Evolutionary conservation across 2,888 invertebrate genomes (phyloP), one percentile per base, ranked within the genome.

Genomic region (Oegoconia quadripuncta): DNA sequence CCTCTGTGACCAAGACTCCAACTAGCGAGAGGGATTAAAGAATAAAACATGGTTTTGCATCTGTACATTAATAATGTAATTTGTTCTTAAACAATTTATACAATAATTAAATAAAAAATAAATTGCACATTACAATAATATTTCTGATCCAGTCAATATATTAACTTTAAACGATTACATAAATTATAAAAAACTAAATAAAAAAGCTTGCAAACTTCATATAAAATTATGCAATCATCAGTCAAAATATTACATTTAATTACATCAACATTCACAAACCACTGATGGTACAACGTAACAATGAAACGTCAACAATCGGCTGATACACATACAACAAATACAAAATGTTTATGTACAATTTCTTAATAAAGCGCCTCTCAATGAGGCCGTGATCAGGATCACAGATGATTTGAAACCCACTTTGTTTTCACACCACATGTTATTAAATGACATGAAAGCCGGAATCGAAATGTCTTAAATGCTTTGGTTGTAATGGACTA

Each of bases 71-170:
- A 13, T 27, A 12, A 6, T 53, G 59, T 63, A 55, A 42, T 59
- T 64, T 64, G 64, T 66, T 65, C 42, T 55, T 62, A 52, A 53
- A 50, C 46, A 22, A 47, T 46, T 49, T 51, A 54, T 51, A 53
- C 49, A 58, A 51, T 28, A 32, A 14, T 31, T 67, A 66, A 64
- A 64, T 58, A 61, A 64, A 69, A 64, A 59, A 70, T 66, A 67
- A 74, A 70, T 80, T 79, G 78, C 78, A 80, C 78, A 57, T 73
- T 68, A 72, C 77, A 79, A 82, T 82, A 81, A 83, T 70, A 69
- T 69, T 57, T 81, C 82, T 84, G 86, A 86, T 84, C 84, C 84
- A 83, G 83, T 84, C 84, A 84, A 84, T 82, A 74, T 61, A 59
- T 57, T 49, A 53, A 52, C 53, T 59, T 63, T 59, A 59, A 61